Conservation (phyloP, 2,888 invertebrate genomes). For the Apodemia duryi region DNA sequence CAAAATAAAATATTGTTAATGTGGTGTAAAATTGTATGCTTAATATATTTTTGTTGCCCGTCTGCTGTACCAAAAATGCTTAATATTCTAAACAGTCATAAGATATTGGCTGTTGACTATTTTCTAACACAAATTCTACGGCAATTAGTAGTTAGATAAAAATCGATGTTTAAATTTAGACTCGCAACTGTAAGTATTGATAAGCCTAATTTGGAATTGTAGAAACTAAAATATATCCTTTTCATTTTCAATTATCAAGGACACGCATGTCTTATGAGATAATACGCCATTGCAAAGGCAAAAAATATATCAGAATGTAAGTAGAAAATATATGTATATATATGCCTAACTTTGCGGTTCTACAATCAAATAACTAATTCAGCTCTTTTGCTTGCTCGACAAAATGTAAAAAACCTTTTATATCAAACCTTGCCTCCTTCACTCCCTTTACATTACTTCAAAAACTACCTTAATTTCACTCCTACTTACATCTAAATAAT, state of each 20-base stretch:
- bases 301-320: conserved; percentile 6
- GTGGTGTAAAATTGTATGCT: not conserved
- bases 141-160: not conserved
- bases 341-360: conserved; percentile 6
- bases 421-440: conserved; percentile 13
- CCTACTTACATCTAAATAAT: conserved; percentile 38
- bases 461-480: conserved; percentile 27
- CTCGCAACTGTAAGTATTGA: not conserved
- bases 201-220: not conserved
- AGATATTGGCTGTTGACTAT: conserved; percentile 8
- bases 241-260: not conserved
- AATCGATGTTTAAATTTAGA: conserved; percentile 10
- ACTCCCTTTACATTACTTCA: conserved; percentile 16
- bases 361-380: not conserved
- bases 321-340: conserved; percentile 1
- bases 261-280: not conserved
- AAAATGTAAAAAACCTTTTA: conserved; percentile 17
- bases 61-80: conserved; percentile 11
- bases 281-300: conserved; percentile 3
- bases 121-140: conserved; percentile 9
- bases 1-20: not conserved
- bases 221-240: not conserved
- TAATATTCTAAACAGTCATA: conserved; percentile 9
- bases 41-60: not conserved
- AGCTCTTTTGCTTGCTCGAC: conserved; percentile 6